A percentile compares a stretch with the other conserved stretches of the same genome.
Conservation (phyloP, 2,797 vertebrate genomes). For the Eulemur rubriventer region DNA sequence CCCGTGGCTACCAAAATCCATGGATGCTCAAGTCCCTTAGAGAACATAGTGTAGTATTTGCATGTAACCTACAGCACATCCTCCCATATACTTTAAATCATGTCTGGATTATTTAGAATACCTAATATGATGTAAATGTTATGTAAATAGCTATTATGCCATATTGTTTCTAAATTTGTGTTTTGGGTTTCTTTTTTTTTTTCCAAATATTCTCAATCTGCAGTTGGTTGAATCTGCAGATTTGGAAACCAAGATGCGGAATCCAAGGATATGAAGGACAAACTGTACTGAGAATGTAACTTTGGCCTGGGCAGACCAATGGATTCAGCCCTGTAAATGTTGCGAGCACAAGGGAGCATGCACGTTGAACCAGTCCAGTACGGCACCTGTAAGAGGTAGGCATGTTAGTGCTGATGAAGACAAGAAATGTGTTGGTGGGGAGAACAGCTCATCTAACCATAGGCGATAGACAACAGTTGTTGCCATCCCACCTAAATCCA, state of each 20-base stretch:
- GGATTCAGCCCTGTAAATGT: neutral
- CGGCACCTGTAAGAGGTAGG: neutral
- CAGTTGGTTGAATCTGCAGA: neutral
- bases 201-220: neutral
- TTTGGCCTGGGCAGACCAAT: neutral
- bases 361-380: neutral
- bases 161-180: neutral
- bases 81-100: neutral
- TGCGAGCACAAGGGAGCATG: neutral
- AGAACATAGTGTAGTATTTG: neutral
- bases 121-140: neutral
- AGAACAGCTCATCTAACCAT: neutral
- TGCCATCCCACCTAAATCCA: neutral
- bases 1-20: neutral
- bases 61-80: neutral
- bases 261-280: neutral
- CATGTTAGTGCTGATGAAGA: accelerated
- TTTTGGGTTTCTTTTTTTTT: neutral
- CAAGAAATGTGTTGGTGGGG: neutral
- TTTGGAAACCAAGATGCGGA: neutral
- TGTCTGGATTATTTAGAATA: neutral
- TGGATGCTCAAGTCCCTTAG: neutral
- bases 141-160: neutral
- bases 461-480: neutral
- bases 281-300: neutral